Conservation (phyloP, 1,140 invertebrate species). For the Heliconius hermathena region DNA sequence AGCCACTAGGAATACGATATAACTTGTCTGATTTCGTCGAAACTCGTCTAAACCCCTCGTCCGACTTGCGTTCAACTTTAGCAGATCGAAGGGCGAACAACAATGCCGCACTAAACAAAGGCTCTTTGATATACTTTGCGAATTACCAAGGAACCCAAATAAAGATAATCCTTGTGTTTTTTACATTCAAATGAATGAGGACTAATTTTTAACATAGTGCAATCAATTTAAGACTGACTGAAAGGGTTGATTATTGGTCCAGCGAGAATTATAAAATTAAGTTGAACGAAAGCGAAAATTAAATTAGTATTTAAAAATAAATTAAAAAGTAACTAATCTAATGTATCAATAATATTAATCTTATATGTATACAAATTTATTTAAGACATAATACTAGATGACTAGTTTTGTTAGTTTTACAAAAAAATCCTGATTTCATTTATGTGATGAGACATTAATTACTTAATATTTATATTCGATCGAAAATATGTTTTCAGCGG, state of each 20-base stretch:
- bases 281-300: no score
- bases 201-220: neutral
- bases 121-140: slow-evolving; percentile 51
- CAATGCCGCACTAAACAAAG: slow-evolving; percentile 68
- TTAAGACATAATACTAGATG: no score
- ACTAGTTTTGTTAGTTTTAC: no score
- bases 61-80: slow-evolving; percentile 60
- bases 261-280: neutral
- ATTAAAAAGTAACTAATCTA: no score
- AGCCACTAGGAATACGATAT: slow-evolving; percentile 65
- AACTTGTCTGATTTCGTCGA: slow-evolving; percentile 66
- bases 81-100: slow-evolving; percentile 56
- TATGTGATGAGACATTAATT: no score
- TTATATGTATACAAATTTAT: no score
- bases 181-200: neutral
- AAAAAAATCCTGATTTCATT: no score
- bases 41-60: slow-evolving; percentile 63
- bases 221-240: neutral
- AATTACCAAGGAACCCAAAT: slow-evolving; percentile 44
- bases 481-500: no score
- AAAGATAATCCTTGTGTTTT: slow-evolving; percentile 28
- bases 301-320: no score
- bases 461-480: no score
- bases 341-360: no score
- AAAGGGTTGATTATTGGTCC: no score